phyloP scores from a whole-genome alignment of 2,888 invertebrate genomes.

The Ichneumon xanthorius region DNA sequence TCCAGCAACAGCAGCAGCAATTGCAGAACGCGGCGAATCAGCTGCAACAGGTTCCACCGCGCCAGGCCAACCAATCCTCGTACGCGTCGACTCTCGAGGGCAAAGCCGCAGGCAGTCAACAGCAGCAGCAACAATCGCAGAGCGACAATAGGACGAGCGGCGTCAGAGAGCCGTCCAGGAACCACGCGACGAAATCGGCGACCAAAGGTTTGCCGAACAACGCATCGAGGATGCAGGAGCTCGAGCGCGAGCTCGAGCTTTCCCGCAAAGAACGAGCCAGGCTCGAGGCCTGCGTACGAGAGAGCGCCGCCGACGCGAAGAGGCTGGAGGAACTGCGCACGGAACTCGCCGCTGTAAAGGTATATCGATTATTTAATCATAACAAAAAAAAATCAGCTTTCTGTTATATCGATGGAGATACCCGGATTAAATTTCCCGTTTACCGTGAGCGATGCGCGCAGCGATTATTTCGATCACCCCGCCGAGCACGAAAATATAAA shows the following conservation, averaged over 20 bases:
- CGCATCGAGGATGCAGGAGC: constrained; percentile 86
- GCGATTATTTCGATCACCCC: too few species aligned
- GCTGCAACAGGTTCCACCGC: constrained; percentile 72
- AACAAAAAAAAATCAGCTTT: too few species aligned
- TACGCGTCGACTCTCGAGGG: constrained; percentile 63
- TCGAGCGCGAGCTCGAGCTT: constrained; percentile 89
- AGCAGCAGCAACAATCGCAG: constrained; percentile 53
- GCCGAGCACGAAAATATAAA: too few species aligned
- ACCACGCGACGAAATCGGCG: constrained; percentile 52
- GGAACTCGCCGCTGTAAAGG: constrained; percentile 83
- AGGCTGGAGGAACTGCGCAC: constrained; percentile 80
- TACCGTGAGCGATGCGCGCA: too few species aligned
- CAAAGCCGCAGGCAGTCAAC: constrained; percentile 68
- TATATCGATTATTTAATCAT: constrained; percentile 70
- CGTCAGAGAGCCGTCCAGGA: constrained; percentile 85
- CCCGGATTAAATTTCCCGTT: too few species aligned
- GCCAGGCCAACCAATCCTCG: constrained; percentile 69
- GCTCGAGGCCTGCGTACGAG: constrained; percentile 87
- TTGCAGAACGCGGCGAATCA: constrained; percentile 83
- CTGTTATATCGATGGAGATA: too few species aligned
- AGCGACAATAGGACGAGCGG: constrained; percentile 77
- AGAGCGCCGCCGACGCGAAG: constrained; percentile 75
- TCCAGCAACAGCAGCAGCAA: constrained; percentile 83
- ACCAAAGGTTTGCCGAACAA: constrained; percentile 68
- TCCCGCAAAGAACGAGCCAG: constrained; percentile 89